Percentiles rank a stretch among this genome's conserved stretches.
Evolutionary conservation across 2,113 vertebrate species (phyloP).

Genomic region (Rhinolophus sinicus): DNA sequence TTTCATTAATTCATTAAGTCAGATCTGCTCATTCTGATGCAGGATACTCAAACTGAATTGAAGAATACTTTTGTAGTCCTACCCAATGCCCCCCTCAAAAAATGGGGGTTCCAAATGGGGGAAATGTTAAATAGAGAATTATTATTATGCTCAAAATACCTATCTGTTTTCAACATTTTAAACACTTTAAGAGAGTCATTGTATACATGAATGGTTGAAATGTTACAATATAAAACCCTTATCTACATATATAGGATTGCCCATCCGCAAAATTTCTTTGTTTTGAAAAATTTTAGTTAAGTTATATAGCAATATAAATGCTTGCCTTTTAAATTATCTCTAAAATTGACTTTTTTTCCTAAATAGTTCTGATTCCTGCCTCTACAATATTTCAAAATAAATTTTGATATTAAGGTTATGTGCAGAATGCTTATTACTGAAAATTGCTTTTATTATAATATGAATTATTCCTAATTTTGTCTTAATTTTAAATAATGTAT

Average conservation of each 20-base stretch:
- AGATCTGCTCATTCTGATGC: conserved; percentile 29
- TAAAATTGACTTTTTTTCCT: not conserved
- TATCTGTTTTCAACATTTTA: conserved; percentile 58
- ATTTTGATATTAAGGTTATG: not conserved
- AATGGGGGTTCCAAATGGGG: not conserved
- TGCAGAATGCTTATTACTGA: not conserved
- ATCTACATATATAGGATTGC: not conserved
- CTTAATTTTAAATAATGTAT: not conserved
- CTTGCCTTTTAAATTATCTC: not conserved
- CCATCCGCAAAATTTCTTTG: not conserved
- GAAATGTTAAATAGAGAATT: not conserved
- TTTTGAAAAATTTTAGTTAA: not conserved
- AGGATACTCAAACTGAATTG: not conserved
- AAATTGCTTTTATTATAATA: not conserved
- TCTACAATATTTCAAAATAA: not conserved
- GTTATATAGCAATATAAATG: not conserved
- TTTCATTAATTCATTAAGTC: conserved; percentile 55
- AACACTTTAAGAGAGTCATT: conserved; percentile 19
- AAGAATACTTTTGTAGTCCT: not conserved
- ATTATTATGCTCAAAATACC: conserved; percentile 22
- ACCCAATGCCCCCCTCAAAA: not conserved
- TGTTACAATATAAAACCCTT: not conserved
- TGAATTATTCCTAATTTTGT: not conserved
- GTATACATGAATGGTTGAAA: conserved; percentile 29
- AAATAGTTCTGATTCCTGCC: not conserved